Evolutionary conservation across 2,113 vertebrate genomes (phyloP), one percentile per base, ranked within the genome.

Genomic region (Oncorhynchus clarkii): DNA sequence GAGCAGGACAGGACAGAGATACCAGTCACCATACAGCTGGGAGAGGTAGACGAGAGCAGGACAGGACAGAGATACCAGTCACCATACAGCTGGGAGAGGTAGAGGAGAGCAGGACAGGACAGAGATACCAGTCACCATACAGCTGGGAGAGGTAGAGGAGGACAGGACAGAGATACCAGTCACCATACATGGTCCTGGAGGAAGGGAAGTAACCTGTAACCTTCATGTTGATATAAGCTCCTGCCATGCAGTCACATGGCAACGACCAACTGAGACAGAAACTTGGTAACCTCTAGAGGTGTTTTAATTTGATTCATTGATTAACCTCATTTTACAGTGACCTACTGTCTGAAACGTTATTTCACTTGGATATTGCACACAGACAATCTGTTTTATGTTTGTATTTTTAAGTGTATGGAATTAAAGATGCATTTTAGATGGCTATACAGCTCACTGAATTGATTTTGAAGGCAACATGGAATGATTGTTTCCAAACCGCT

Each of bases 361-460:
- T 78, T 81, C 80, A 82, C 73, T 83, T 54, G 77, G 73, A 78
- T 72, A 11, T 86, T 87, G 87, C 88, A 86, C 83, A 83, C 80
- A 81, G 90, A 90, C 90, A 89, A 92, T 89, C 88, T 72, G 71
- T 80, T 85, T 84, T 71, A 4, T 27, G 57, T 65, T 71, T 39
- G 24, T 65, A 26, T 45, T 76, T 74, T 67, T 39, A 57, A 29
- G 45, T 78, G 60, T 68, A 64, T 73, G 67, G 39, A 51, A 66
- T 79, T 77, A 22, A 65, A 71, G 66, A 48, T 48, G 12, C 6
- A 26, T 70, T 49, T 74, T 82, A 64, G 78, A 39, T 74, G 13
- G 34, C 66, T 49, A 24, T 76, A 20, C 18, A 45, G 29, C 20
- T 71, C 65, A 57, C 70, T 72, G 54, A 69, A 74, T 80, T 27